Percentiles rank a stretch among this genome's conserved stretches.
Evolutionary conservation across 2,113 vertebrate species (phyloP).

Genomic region (Nicator chloris): DNA sequence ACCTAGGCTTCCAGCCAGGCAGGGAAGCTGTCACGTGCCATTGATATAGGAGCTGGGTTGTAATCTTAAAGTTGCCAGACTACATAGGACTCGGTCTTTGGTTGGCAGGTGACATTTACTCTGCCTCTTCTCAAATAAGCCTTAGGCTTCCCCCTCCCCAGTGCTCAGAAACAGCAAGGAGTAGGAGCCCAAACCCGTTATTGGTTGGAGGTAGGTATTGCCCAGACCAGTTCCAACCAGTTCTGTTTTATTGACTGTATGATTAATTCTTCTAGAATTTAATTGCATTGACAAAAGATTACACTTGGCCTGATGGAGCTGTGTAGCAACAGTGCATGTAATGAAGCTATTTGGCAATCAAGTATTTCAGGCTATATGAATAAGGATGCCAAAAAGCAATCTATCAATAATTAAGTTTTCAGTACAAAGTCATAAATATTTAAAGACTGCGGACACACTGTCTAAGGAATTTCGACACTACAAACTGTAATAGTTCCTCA

Average conservation of each 20-base stretch:
- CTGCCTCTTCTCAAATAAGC: background rate
- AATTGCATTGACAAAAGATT: background rate
- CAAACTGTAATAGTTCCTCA: background rate
- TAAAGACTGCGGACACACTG: background rate
- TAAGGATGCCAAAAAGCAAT: background rate
- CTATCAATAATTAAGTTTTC: background rate
- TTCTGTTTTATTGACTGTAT: background rate
- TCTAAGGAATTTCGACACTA: background rate
- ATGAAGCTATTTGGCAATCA: background rate
- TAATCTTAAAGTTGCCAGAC: background rate
- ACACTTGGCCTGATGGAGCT: background rate
- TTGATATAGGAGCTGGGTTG: background rate
- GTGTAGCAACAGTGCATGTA: background rate
- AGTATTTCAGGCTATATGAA: background rate
- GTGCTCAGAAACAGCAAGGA: background rate
- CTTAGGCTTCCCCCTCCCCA: background rate
- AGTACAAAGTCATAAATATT: background rate
- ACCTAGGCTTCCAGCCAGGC: background rate
- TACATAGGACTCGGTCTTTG: background rate
- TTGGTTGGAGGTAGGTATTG: fast-evolving
- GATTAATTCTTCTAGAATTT: background rate
- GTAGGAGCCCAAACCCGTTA: background rate
- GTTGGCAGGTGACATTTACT: background rate
- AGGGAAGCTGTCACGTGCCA: fast-evolving
- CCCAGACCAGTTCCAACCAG: background rate